These are phyloP conservation scores for Notothenia rossii DNA, from an alignment of 2,113 vertebrate genomes.

Conservation along the genomic window DNA sequence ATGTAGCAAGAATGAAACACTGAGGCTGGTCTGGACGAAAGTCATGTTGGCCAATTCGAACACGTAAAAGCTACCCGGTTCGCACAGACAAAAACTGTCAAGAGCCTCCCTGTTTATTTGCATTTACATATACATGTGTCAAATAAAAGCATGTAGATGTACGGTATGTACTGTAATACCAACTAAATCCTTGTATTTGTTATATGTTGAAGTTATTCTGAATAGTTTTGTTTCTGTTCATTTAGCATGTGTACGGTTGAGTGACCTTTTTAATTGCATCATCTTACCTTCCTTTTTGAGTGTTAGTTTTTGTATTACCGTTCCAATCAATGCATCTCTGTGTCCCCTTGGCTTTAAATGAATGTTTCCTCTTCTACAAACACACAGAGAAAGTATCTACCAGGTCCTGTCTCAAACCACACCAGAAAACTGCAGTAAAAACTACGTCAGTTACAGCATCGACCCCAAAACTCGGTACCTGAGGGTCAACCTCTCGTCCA, in stretches of 20 bases:
- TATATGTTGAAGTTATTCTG: not conserved
- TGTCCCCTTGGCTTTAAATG: not conserved
- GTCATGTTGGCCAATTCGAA: too few species aligned
- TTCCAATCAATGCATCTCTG: not conserved
- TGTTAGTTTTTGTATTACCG: not conserved
- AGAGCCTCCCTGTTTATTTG: not conserved
- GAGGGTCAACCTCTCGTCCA: conserved; percentile 89
- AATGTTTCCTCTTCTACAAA: not conserved
- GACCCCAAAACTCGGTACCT: conserved; percentile 91
- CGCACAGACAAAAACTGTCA: too few species aligned
- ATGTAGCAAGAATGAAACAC: conserved; percentile 24
- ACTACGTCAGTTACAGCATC: conserved; percentile 88
- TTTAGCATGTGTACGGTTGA: not conserved
- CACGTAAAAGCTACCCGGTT: too few species aligned
- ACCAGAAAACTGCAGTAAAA: conserved; percentile 93
- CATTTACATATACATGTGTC: too few species aligned
- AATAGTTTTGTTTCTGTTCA: not conserved
- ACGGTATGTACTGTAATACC: not conserved
- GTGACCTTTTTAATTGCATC: not conserved
- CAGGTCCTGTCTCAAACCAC: conserved; percentile 94
- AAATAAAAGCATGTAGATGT: not conserved
- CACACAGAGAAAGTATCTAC: conserved; percentile 91
- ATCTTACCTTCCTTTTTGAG: not conserved
- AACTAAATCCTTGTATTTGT: not conserved
- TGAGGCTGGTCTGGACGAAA: not conserved